A percentile compares a stretch with the other conserved stretches of the same genome.
phyloP scores from a whole-genome alignment of 2,113 vertebrate species.

The Oenanthe oenanthe region DNA sequence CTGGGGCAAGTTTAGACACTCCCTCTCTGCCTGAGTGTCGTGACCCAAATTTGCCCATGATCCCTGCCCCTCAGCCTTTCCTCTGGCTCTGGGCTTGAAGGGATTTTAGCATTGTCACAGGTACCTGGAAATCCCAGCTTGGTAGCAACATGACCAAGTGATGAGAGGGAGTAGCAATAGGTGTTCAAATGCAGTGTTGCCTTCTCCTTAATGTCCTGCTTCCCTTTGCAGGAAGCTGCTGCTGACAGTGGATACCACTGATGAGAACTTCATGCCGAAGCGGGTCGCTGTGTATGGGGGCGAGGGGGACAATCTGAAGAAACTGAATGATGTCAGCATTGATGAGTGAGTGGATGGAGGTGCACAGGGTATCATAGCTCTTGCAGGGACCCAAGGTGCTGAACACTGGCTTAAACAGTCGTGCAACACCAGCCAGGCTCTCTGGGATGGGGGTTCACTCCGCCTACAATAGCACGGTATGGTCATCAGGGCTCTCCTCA shows the following conservation, averaged over 20 bases:
- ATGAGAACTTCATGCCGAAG: slow-evolving; percentile 98
- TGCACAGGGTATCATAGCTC: not conserved
- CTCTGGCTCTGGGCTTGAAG: not conserved
- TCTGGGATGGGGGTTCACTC: not conserved
- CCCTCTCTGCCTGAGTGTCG: not conserved
- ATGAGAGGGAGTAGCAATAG: not conserved
- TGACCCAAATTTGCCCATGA: fast-evolving
- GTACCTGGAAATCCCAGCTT: not conserved
- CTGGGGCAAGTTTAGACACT: not conserved
- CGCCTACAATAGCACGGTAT: not conserved
- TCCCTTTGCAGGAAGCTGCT: slow-evolving; percentile 84
- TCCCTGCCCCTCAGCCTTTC: not conserved
- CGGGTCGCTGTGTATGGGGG: slow-evolving; percentile 89
- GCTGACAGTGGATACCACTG: slow-evolving; percentile 91
- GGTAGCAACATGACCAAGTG: not conserved
- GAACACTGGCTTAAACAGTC: not conserved
- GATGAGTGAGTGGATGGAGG: slow-evolving; percentile 85
- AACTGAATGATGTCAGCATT: slow-evolving; percentile 89
- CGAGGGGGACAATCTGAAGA: slow-evolving; percentile 92
- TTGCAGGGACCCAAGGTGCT: not conserved
- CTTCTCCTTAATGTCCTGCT: not conserved
- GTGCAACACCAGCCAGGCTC: not conserved
- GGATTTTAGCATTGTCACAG: not conserved
- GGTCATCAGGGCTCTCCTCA: not conserved
- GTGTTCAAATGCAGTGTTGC: not conserved